A percentile compares a stretch with the other conserved stretches of the same genome.
Conservation (phyloP, 2,113 vertebrate species). For the Labrus mixtus region DNA sequence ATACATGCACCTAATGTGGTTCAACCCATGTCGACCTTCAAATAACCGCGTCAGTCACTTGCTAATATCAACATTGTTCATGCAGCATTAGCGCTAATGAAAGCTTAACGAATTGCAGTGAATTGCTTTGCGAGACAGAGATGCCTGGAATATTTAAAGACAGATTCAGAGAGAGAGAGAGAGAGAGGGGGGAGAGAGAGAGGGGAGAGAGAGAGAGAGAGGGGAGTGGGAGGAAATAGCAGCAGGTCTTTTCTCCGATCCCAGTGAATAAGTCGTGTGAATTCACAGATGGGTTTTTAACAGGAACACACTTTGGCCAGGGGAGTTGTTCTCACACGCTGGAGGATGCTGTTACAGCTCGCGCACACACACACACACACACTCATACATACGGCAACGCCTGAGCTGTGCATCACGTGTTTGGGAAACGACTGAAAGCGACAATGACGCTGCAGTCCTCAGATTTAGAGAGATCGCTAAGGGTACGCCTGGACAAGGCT, state of each 20-base stretch:
- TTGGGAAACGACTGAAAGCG: slow-evolving; percentile 31
- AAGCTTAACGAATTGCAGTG: slow-evolving; percentile 59
- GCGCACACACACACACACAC: slow-evolving; percentile 40
- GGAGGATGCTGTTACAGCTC: slow-evolving; percentile 49
- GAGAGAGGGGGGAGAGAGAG: no score
- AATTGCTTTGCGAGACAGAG: slow-evolving; percentile 40
- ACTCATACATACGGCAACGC: background rate
- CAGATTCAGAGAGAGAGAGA: slow-evolving; percentile 14
- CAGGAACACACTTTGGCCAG: slow-evolving; percentile 65
- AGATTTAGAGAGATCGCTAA: background rate
- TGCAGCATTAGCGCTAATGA: slow-evolving; percentile 69
- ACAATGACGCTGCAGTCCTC: background rate
- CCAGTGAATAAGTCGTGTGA: slow-evolving; percentile 55
- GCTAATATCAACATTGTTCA: slow-evolving; percentile 67
- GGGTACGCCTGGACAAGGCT: background rate
- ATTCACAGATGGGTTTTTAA: slow-evolving; percentile 65
- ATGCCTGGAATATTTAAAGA: slow-evolving; percentile 51
- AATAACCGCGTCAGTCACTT: slow-evolving; percentile 46
- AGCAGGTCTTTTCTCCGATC: slow-evolving; percentile 58
- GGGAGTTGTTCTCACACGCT: slow-evolving; percentile 55
- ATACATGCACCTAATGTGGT: background rate
- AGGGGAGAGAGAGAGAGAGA: no score
- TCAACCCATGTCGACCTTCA: slow-evolving; percentile 52
- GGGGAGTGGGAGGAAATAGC: slow-evolving; percentile 39
- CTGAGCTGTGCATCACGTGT: slow-evolving; percentile 11